Evolutionary conservation across 2,113 vertebrate species (phyloP), one percentile per base, ranked within the genome.

Genomic region (Ivindomyrus marchei): DNA sequence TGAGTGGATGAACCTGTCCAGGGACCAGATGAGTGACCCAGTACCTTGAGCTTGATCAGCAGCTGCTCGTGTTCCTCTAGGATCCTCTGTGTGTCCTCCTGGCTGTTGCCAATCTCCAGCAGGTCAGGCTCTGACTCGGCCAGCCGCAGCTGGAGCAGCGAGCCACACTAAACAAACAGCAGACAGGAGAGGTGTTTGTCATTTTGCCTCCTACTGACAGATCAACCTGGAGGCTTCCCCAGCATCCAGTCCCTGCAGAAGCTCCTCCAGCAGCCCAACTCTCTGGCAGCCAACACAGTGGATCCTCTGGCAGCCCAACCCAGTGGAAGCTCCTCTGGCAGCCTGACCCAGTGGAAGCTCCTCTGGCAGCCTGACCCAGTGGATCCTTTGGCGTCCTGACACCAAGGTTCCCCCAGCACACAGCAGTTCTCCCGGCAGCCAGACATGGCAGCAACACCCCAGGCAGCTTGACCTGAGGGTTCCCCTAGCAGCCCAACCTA

Each of bases 11-110:
- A 70, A 70, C 27, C 10, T 70, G 62, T 11, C 3, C n/a, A 70
- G n/a, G 62, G 62, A 27, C 62, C 62, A 70, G 62, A 70, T 31
- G 10, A 70, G 62, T 36, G 27, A 50, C 27, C 31, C 50, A 21
- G 94, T 95, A 99, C 98, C 97, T 98, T 97, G 74, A 99, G 97
- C 89, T 97, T 99, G 74, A 93, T 92, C 89, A 98, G 93, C 70
- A 99, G 97, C 88, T 97, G 94, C 92, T 96, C 95, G 46, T 98
- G 98, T 89, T 98, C 97, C 70, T 95, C 93, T 46, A 98, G 93
- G 66, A 98, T 94, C 17, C 94, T 96, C 92, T 95, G 95, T 85
- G 96, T 95, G 91, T 99, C 97, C 77, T 98, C 96, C 92, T 96
- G 96, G 94, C 95, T 97, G 85, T 94, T 96, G 66, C 98, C 98